Conservation (phyloP, 2,113 vertebrate genomes). For the Chascanopsetta lugubris region DNA sequence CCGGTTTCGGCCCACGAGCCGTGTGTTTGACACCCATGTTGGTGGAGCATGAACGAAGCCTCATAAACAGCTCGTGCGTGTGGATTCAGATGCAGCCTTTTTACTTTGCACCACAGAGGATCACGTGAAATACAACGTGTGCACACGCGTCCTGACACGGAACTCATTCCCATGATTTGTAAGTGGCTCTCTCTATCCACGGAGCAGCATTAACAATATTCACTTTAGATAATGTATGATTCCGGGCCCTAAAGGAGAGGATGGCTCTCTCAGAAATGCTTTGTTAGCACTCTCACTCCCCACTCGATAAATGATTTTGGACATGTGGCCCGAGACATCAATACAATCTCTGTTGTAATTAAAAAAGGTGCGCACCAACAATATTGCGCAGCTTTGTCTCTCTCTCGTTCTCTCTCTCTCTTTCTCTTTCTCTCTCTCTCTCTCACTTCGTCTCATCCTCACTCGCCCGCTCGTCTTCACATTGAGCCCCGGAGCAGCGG, state of each 20-base stretch:
- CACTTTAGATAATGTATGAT: conserved; percentile 79
- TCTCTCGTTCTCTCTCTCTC: conserved; percentile 45
- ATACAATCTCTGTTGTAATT: conserved; percentile 83
- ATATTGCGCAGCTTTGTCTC: conserved; percentile 69
- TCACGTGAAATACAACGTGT: conserved; percentile 44
- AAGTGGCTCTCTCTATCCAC: conserved; percentile 68
- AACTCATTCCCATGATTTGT: conserved; percentile 77
- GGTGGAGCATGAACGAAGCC: too few relatives aligned
- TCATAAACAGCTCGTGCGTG: conserved; percentile 28
- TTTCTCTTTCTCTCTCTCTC: conserved; percentile 45
- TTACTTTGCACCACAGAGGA: conserved; percentile 47
- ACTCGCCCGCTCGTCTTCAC: conserved; percentile 59
- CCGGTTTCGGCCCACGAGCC: too few relatives aligned
- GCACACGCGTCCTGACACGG: conserved; percentile 65
- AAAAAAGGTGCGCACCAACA: conserved; percentile 81
- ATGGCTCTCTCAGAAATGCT: conserved; percentile 76
- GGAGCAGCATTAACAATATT: conserved; percentile 75
- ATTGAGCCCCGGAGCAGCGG: conserved; percentile 70
- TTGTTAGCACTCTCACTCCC: conserved; percentile 75
- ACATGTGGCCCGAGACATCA: conserved; percentile 79
- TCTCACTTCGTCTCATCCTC: conserved; percentile 28
- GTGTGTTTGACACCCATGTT: too few relatives aligned
- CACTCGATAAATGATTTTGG: conserved; percentile 82
- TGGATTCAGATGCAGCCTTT: conserved; percentile 37
- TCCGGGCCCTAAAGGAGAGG: conserved; percentile 57